These are phyloP conservation scores for Sialis lutaria DNA, from an alignment of 2,888 invertebrate genomes.

Conservation along the genomic window DNA sequence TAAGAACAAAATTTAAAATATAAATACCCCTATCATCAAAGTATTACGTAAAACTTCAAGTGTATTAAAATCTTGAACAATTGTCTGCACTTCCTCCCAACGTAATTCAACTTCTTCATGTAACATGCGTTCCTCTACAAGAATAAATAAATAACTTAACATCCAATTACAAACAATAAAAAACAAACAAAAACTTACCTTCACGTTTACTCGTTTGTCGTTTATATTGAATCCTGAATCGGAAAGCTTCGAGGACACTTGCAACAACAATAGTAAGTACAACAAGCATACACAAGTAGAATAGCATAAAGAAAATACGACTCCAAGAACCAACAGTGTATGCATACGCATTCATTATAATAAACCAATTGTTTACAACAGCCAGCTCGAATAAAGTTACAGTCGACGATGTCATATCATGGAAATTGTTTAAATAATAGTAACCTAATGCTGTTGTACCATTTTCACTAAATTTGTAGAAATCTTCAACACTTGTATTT, in stretches of 20 bases:
- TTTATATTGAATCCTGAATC: conserved; percentile 77
- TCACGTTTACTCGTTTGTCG: conserved; percentile 60
- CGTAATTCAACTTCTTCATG: conserved; percentile 57
- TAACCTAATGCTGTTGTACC: conserved; percentile 56
- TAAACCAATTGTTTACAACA: conserved; percentile 87
- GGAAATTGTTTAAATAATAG: conserved; percentile 76
- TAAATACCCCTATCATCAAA: conserved; percentile 31
- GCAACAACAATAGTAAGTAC: conserved; percentile 83
- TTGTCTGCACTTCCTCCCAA: conserved; percentile 45
- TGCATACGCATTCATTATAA: conserved; percentile 76
- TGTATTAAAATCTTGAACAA: conserved; percentile 32
- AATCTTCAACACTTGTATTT: conserved; percentile 70
- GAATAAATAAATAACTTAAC: conserved; percentile 5
- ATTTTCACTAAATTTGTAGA: conserved; percentile 53
- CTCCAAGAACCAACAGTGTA: conserved; percentile 52
- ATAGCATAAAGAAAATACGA: conserved; percentile 73
- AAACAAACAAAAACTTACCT: conserved; percentile 26
- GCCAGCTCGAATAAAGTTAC: conserved; percentile 80
- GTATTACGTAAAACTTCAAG: conserved; percentile 30
- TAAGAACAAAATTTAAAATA: conserved; percentile 1
- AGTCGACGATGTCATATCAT: conserved; percentile 56
- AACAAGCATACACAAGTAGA: conserved; percentile 79
- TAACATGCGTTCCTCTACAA: conserved; percentile 52
- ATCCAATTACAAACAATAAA: conserved; percentile 8
- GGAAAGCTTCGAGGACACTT: conserved; percentile 72